A percentile compares a stretch with the other conserved stretches of the same genome.
Conservation (phyloP, 2,113 vertebrate genomes). For the Sylvia atricapilla region DNA sequence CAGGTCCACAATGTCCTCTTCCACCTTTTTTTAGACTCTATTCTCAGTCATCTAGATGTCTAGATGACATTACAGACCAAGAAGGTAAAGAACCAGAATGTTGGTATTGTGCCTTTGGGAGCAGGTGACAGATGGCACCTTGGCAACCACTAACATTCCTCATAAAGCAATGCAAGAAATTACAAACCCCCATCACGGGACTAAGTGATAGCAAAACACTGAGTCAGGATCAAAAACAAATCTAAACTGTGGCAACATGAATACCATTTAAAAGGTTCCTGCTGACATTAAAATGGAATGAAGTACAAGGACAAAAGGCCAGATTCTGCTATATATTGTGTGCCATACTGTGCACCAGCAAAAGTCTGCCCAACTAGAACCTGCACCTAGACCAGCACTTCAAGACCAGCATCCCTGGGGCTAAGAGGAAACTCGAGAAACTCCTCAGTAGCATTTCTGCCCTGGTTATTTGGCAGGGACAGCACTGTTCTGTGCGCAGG, state of each 20-base stretch:
- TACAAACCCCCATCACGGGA: neutral
- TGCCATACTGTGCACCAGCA: neutral
- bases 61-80: neutral
- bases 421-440: rapidly evolving
- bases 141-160: neutral
- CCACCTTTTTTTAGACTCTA: neutral
- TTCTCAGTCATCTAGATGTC: neutral
- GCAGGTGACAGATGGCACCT: neutral
- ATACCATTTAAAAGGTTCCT: neutral
- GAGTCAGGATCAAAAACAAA: neutral
- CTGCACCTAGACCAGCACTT: neutral
- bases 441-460: neutral
- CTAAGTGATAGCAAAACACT: neutral
- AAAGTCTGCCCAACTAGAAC: neutral
- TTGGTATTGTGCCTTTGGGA: neutral
- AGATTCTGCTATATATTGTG: rapidly evolving
- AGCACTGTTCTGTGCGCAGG: rapidly evolving
- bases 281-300: neutral
- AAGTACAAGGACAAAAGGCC: neutral
- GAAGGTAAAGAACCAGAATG: neutral
- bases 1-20: neutral
- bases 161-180: neutral
- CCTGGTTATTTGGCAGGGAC: rapidly evolving
- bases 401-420: neutral
- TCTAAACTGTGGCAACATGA: neutral